phyloP scores from a whole-genome alignment of 2,797 vertebrate species.

The Sparus aurata region DNA sequence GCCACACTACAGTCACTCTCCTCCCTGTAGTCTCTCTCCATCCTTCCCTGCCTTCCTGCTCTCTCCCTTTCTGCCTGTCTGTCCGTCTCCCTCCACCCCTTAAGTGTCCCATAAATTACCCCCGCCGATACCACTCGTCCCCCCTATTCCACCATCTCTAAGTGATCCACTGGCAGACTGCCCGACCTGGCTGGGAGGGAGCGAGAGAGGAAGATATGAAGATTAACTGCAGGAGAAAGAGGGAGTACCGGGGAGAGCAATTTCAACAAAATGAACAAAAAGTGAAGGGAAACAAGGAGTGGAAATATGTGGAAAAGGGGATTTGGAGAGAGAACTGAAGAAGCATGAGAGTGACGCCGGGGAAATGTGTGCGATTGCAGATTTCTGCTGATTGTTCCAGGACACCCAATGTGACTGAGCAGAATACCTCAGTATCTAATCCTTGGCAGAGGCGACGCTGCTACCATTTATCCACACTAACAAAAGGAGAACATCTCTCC shows the following conservation, averaged over 20 bases:
- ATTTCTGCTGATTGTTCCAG: slow-evolving; percentile 41
- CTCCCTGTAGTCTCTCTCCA: slow-evolving; percentile 28
- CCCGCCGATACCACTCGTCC: slow-evolving; percentile 35
- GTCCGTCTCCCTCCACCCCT: slow-evolving; percentile 6
- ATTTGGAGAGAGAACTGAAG: slow-evolving; percentile 38
- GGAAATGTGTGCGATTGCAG: slow-evolving; percentile 46
- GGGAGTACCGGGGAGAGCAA: slow-evolving; percentile 22
- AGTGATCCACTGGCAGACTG: slow-evolving; percentile 82
- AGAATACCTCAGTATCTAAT: slow-evolving; percentile 51
- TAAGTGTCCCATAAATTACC: slow-evolving; percentile 72
- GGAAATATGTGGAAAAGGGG: slow-evolving; percentile 26
- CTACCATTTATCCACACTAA: slow-evolving; percentile 42
- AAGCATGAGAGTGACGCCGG: slow-evolving; percentile 36
- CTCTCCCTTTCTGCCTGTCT: neutral
- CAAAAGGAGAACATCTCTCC: slow-evolving; percentile 57
- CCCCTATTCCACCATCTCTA: slow-evolving; percentile 68
- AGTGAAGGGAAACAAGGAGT: slow-evolving; percentile 10
- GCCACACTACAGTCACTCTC: slow-evolving; percentile 61
- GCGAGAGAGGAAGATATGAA: slow-evolving; percentile 13
- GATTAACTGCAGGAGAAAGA: slow-evolving; percentile 37
- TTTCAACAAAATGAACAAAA: slow-evolving; percentile 31
- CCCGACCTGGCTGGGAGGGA: slow-evolving; percentile 62
- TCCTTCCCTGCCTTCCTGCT: slow-evolving; percentile 14
- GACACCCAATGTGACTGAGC: slow-evolving; percentile 40
- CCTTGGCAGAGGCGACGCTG: slow-evolving; percentile 9